phyloP scores from a whole-genome alignment of 2,797 vertebrate species.

The Paratrypauchen microcephalus region DNA sequence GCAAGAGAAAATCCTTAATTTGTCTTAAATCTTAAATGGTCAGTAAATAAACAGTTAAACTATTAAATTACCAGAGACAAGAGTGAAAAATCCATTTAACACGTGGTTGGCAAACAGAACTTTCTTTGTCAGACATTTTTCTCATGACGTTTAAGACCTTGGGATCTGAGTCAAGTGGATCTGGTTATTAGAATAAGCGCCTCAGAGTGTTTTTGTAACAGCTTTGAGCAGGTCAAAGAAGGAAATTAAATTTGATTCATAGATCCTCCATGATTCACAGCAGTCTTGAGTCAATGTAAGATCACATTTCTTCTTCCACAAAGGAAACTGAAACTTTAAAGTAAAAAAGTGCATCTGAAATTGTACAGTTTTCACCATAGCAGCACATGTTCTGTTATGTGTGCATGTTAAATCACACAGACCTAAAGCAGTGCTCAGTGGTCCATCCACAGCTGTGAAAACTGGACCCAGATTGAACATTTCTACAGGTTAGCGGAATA shows the following conservation, averaged over 20 bases:
- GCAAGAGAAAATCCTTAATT: neutral
- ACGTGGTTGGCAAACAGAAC: neutral
- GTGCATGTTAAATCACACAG: neutral
- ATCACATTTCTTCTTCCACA: neutral
- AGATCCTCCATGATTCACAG: neutral
- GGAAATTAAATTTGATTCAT: neutral
- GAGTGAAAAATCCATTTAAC: neutral
- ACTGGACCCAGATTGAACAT: neutral
- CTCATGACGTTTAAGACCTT: neutral
- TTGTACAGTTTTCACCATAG: neutral
- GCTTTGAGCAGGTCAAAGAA: conserved; percentile 1
- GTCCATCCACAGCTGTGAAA: neutral
- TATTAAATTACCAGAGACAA: neutral
- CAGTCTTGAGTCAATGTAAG: neutral
- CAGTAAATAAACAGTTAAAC: neutral
- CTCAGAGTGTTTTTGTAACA: conserved; percentile 3
- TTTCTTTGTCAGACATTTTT: conserved; percentile 2
- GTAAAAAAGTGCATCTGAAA: neutral
- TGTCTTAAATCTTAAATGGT: too few species aligned
- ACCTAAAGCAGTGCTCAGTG: neutral
- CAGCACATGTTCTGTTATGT: neutral
- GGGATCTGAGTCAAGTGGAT: neutral
- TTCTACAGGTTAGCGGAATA: neutral
- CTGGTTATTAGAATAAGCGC: neutral
- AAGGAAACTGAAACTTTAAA: neutral